These are phyloP conservation scores for Xylota sylvarum DNA, from an alignment of 2,888 invertebrate species.

Conservation along the genomic window DNA sequence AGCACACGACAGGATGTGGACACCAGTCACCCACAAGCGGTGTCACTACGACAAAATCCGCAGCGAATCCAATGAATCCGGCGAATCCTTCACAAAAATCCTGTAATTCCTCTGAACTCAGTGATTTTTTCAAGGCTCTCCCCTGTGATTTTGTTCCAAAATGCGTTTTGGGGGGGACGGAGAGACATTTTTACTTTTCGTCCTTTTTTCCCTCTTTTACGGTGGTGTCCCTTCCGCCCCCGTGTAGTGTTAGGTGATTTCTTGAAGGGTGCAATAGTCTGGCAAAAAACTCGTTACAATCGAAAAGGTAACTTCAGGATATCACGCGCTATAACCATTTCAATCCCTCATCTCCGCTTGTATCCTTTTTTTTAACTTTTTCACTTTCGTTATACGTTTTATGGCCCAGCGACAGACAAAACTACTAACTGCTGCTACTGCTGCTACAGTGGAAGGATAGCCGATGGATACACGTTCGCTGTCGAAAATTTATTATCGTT, in stretches of 20 bases:
- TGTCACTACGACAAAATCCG: constrained; percentile 62
- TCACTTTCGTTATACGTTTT: constrained; percentile 60
- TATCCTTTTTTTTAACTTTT: constrained; percentile 51
- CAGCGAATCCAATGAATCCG: constrained; percentile 58
- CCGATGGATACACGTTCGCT: constrained; percentile 49
- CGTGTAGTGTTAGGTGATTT: constrained; percentile 30
- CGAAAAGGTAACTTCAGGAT: constrained; percentile 65
- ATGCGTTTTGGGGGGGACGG: constrained; percentile 42
- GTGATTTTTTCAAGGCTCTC: constrained; percentile 29
- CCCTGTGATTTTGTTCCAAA: constrained; percentile 35
- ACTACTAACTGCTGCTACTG: not conserved
- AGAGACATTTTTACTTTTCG: constrained; percentile 13
- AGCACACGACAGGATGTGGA: constrained; percentile 57
- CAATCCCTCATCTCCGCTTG: constrained; percentile 63
- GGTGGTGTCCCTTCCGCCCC: constrained; percentile 37
- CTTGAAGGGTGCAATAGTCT: constrained; percentile 46
- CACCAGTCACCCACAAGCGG: constrained; percentile 70
- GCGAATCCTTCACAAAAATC: constrained; percentile 30
- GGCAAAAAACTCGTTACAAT: constrained; percentile 38
- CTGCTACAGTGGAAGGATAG: constrained; percentile 45
- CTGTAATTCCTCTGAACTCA: constrained; percentile 17
- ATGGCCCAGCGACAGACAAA: constrained; percentile 38
- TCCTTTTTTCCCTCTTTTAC: constrained; percentile 22
- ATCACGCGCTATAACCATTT: constrained; percentile 72
- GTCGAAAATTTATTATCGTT: constrained; percentile 62